Conservation (phyloP, 23 tunicate species). For the Styela clava region DNA sequence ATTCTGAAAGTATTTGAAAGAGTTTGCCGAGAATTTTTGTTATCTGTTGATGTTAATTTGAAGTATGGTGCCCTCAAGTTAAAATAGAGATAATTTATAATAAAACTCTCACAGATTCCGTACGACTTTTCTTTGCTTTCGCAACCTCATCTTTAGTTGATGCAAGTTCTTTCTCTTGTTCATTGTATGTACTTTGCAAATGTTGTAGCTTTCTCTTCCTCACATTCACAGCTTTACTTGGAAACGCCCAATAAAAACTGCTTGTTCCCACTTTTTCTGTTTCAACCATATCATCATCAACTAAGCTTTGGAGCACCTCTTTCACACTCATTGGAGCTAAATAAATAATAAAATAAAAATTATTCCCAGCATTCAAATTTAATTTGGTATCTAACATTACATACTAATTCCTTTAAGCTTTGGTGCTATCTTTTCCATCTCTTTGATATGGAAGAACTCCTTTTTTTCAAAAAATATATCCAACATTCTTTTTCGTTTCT, state of each 20-base stretch:
- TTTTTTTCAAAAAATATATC: constrained; percentile 86
- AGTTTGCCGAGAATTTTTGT: neutral
- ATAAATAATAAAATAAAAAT: neutral
- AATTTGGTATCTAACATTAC: too few species aligned
- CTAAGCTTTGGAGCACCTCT: constrained; percentile 90
- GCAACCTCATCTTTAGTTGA: constrained; percentile 18
- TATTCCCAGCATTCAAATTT: too few species aligned
- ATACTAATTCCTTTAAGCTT: constrained; percentile 93
- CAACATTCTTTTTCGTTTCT: constrained; percentile 85
- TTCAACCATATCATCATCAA: constrained; percentile 82
- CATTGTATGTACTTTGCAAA: constrained; percentile 25
- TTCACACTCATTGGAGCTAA: constrained; percentile 97
- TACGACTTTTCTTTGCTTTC: constrained; percentile 41
- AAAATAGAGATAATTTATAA: too few species aligned
- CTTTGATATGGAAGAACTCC: constrained; percentile 96
- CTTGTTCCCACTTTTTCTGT: constrained; percentile 98
- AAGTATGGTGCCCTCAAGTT: too few species aligned
- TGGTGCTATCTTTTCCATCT: constrained; percentile 93
- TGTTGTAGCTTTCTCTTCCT: constrained; percentile 40
- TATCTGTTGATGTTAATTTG: neutral
- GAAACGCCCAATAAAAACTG: constrained; percentile 91
- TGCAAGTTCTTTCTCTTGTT: constrained; percentile 40
- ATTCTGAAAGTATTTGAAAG: constrained; percentile 21
- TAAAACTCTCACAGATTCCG: constrained; percentile 49
- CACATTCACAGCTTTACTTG: constrained; percentile 65